These are phyloP conservation scores for Speoplatyrhinus poulsoni DNA, from an alignment of 2,113 vertebrate genomes.

Conservation along the genomic window DNA sequence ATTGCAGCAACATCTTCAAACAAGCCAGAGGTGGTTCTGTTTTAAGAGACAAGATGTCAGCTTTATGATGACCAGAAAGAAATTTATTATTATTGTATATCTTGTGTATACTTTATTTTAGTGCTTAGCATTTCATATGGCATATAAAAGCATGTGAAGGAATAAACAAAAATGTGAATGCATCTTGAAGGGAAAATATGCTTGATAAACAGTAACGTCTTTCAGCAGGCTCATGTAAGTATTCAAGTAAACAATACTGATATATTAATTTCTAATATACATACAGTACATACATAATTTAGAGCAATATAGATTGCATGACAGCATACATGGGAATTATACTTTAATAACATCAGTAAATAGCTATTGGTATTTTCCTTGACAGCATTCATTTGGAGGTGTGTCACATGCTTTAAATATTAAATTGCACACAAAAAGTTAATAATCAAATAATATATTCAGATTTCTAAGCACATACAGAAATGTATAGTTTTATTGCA, in stretches of 20 bases:
- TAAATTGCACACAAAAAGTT: conserved; percentile 24
- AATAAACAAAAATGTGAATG: not conserved
- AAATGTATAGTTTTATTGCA: not conserved
- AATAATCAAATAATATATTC: not conserved
- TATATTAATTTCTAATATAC: conserved; percentile 16
- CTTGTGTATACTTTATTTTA: too few species aligned
- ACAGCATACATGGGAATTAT: conserved; percentile 40
- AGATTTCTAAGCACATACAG: not conserved
- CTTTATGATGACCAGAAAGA: too few species aligned
- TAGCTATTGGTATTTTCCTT: conserved; percentile 56
- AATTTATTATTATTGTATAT: too few species aligned
- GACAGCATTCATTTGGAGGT: conserved; percentile 41
- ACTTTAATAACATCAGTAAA: conserved; percentile 48
- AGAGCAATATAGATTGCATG: conserved; percentile 45
- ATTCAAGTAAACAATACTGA: conserved; percentile 39
- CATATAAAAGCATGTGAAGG: not conserved
- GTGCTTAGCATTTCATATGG: not conserved
- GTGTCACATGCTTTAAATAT: conserved; percentile 44
- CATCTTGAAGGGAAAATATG: conserved; percentile 3
- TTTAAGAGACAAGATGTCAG: too few species aligned
- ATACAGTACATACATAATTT: conserved; percentile 25
- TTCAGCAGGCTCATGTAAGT: conserved; percentile 34
- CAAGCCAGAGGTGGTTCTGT: too few species aligned
- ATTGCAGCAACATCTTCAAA: too few species aligned
- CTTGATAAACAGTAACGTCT: conserved; percentile 22